A percentile compares a stretch with the other conserved stretches of the same genome.
Evolutionary conservation across 2,888 invertebrate species (phyloP).

Genomic region (Cantharis flavilabris): DNA sequence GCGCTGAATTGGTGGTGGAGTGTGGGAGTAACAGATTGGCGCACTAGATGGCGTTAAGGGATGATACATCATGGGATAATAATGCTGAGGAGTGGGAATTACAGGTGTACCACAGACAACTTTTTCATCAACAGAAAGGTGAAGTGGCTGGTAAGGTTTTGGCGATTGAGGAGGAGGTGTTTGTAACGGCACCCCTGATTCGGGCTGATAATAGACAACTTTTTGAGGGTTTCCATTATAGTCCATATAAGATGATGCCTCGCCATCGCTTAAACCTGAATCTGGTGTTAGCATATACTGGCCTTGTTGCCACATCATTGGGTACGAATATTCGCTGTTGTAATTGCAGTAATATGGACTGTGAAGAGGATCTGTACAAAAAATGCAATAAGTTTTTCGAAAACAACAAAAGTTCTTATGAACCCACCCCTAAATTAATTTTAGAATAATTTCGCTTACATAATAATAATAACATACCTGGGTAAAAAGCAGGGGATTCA

Average conservation of each 20-base stretch:
- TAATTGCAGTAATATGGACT: not conserved
- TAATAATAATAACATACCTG: no score
- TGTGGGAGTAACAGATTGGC: constrained; percentile 31
- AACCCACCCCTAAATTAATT: no score
- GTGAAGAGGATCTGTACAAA: not conserved
- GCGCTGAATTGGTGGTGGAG: constrained; percentile 7
- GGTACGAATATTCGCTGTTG: not conserved
- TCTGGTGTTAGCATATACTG: not conserved
- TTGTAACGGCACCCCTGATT: not conserved
- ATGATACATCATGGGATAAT: constrained; percentile 34
- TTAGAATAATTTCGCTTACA: no score
- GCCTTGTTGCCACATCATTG: not conserved
- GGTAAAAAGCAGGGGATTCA: not conserved
- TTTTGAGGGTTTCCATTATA: constrained; percentile 17
- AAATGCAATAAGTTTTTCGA: not conserved
- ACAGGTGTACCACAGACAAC: constrained; percentile 24
- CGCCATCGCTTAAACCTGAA: not conserved
- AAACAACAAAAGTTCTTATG: no score
- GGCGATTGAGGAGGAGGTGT: constrained; percentile 8
- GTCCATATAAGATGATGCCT: not conserved
- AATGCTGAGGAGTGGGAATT: constrained; percentile 30
- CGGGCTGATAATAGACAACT: constrained; percentile 18
- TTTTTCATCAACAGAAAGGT: constrained; percentile 13
- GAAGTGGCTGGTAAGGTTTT: not conserved
- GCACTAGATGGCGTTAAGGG: constrained; percentile 27